Base-by-base conservation (phyloP, 37 sponge, comb jelly and placozoan species). In the Cliona cf. orientalis region DNA sequence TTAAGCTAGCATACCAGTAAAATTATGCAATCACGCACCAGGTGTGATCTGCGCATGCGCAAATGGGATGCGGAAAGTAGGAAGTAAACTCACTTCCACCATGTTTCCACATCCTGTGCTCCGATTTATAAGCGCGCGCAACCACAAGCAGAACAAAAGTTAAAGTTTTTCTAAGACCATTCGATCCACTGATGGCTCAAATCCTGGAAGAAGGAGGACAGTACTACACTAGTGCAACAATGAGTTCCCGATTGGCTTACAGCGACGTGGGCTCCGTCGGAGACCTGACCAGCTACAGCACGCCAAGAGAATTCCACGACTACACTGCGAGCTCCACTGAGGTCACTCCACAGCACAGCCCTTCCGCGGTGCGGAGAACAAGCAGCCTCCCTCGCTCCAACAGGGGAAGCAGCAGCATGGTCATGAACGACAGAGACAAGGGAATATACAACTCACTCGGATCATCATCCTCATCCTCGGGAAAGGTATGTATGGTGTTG, bases 361-460 rank as follows among this genome's bases (percentile, higher is more conserved):
- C 28, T 6, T 6, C 63, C 63, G 25, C 12, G 25, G 63, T 61
- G 5, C 11, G 55, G 11, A 49, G 14, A 49, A 19, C 55, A 49
- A 49, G n/a, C n/a, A n/a, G n/a, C n/a, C 9, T 49, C 14, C 9
- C 14, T 9, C 53, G 53, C 53, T 49, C 53, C 53, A 6, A 61
- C 25, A 61, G n/a, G 23, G 45, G 23, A 12, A 42, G n/a, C n/a
- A 42, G n/a, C n/a, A 34, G 44, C 22, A 5, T 36, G 36, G 69
- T 79, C 40, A 86, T 86, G 87, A 72, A 63, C 29, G 87, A 86
- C 37, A 57, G 26, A 75, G 88, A 87, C 53, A 87, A 81, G 40
- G 21, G 38, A 28, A 88, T 88, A 37, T 88, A 88, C 42, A 80
- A 87, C 34, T 66, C 68, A 0, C 45, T 87, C 1, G 87, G 87